These are phyloP conservation scores for Phortica magna DNA, from an alignment of 2,888 invertebrate genomes.

Conservation along the genomic window DNA sequence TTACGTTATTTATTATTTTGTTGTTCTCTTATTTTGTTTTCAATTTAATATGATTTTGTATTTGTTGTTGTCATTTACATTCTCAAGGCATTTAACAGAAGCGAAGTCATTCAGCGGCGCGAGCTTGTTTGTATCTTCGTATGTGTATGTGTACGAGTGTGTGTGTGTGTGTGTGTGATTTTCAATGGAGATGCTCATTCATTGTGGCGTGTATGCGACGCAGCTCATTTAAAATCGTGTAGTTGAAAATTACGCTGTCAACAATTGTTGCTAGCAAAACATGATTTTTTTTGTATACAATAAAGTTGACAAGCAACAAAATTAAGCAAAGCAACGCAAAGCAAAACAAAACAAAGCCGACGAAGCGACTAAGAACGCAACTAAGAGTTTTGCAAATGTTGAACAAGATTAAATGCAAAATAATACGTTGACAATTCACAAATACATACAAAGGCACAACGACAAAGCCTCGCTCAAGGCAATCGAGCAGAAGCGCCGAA, in stretches of 20 bases:
- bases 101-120: not conserved
- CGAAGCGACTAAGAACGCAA: not conserved
- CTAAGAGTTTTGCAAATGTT: not conserved
- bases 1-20: not conserved
- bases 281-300: not conserved
- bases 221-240: slow-evolving; percentile 54
- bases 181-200: not conserved
- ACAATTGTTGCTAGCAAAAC: not conserved
- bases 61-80: slow-evolving; percentile 2
- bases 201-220: not conserved
- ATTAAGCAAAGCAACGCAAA: not conserved
- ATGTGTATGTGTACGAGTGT: too few species aligned
- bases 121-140: not conserved
- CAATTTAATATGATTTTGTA: slow-evolving; percentile 14
- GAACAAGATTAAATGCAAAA: not conserved
- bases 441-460: too few species aligned
- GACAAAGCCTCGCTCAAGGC: not conserved
- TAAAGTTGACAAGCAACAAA: slow-evolving; percentile 14
- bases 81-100: slow-evolving; percentile 27
- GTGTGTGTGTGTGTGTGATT: not conserved
- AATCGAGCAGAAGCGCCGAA: not conserved
- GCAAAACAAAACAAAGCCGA: not conserved
- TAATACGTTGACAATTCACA: not conserved
- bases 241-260: slow-evolving; percentile 60
- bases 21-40: slow-evolving; percentile 8